Conservation (phyloP, 2,888 invertebrate genomes). For the Dryobotodes eremita region DNA sequence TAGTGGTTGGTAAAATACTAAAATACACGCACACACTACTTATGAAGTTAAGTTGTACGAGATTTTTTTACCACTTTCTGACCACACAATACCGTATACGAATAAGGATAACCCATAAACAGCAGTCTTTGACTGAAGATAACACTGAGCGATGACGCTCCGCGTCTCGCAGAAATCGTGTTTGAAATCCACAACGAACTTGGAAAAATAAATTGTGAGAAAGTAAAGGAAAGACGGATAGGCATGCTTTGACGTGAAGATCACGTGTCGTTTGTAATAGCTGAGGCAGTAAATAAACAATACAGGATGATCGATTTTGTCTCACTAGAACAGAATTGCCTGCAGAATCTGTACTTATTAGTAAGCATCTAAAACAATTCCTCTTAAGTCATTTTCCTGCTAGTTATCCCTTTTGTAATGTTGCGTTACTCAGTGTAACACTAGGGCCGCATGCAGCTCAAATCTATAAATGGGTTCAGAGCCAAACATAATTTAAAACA, state of each 20-base stretch:
- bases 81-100: neutral
- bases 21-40: too few species aligned
- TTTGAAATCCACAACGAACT: slow-evolving; percentile 11
- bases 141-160: slow-evolving; percentile 17
- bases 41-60: too few species aligned
- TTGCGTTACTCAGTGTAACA: neutral
- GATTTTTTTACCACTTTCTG: neutral
- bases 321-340: neutral
- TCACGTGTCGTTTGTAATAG: neutral
- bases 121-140: slow-evolving; percentile 1
- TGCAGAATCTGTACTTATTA: neutral
- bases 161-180: slow-evolving; percentile 10
- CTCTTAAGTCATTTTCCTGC: neutral
- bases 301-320: neutral
- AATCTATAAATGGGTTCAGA: neutral
- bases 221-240: neutral
- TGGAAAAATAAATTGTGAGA: slow-evolving; percentile 1
- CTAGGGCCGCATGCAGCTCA: neutral
- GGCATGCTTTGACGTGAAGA: neutral
- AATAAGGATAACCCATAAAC: neutral
- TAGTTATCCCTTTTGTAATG: neutral
- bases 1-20: too few species aligned
- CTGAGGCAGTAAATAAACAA: neutral
- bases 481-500: neutral
- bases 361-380: neutral